Conservation (phyloP, 1,140 invertebrate species). For the Penaeus chinensis region DNA sequence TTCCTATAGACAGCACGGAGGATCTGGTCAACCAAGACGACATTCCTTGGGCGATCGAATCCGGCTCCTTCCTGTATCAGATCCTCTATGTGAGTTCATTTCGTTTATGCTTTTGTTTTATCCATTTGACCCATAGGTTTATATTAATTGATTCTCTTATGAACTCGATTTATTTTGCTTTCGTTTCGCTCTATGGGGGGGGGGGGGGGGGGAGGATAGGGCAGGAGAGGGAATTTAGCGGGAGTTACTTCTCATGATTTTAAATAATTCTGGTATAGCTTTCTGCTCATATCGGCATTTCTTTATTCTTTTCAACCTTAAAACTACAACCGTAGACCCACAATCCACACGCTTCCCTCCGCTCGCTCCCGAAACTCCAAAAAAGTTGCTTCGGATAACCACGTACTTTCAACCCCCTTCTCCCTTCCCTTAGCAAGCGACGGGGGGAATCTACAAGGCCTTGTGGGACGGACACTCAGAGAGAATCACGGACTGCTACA, state of each 20-base stretch:
- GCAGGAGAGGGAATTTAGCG: no score
- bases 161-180: no score
- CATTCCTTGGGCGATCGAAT: conserved; percentile 45
- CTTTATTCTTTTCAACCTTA: no score
- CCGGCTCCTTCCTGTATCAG: conserved; percentile 41
- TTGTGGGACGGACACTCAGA: conserved; percentile 43
- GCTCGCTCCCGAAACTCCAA: no score
- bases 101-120: neutral
- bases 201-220: no score
- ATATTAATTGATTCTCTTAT: neutral
- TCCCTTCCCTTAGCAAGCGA: conserved; percentile 14
- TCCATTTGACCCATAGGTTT: neutral
- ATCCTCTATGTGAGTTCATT: conserved; percentile 36
- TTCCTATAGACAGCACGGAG: conserved; percentile 45
- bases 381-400: no score
- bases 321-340: no score
- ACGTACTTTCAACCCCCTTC: neutral
- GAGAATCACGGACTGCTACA: conserved; percentile 46
- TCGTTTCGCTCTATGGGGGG: no score
- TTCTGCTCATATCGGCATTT: no score
- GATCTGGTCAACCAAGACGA: conserved; percentile 29
- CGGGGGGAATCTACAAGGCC: conserved; percentile 35
- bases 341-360: no score
- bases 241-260: no score
- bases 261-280: no score